Evolutionary conservation across 1,140 invertebrate species (phyloP).

Genomic region (Apis dorsata): DNA sequence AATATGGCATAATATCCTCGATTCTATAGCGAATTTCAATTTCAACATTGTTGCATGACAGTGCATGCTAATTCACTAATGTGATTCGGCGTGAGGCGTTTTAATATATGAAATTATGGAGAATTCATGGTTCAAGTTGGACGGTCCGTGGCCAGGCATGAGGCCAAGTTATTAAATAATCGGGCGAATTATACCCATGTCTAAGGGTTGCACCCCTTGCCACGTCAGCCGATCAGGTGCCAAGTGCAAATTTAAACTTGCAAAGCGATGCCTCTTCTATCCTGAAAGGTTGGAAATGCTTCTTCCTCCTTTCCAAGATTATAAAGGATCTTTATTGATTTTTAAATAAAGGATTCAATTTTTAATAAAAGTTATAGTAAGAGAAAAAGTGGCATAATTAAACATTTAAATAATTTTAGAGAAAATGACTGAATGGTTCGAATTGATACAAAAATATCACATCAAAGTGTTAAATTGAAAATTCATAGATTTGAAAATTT

Average conservation of each 20-base stretch:
- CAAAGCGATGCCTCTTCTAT: not conserved
- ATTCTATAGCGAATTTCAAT: conserved; percentile 34
- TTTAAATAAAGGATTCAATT: not conserved
- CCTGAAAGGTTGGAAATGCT: not conserved
- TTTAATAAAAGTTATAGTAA: too few relatives aligned
- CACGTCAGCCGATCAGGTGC: conserved; percentile 53
- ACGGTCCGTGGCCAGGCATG: conserved; percentile 36
- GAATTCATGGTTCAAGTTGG: conserved; percentile 27
- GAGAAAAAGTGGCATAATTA: too few relatives aligned
- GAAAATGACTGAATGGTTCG: too few relatives aligned
- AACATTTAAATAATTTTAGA: too few relatives aligned
- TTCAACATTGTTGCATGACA: conserved; percentile 34
- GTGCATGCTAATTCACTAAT: conserved; percentile 56
- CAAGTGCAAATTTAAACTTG: conserved; percentile 63
- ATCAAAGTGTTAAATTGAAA: too few relatives aligned
- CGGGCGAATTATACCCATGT: conserved; percentile 49
- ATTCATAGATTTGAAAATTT: too few relatives aligned
- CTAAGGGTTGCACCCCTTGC: conserved; percentile 2
- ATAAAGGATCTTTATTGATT: not conserved
- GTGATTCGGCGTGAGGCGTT: conserved; percentile 48
- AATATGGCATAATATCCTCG: not conserved
- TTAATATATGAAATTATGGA: conserved; percentile 52
- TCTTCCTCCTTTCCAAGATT: too few relatives aligned
- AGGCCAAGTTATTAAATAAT: conserved; percentile 65
- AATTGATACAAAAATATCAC: too few relatives aligned